Evolutionary conservation across 2,888 invertebrate species (phyloP).

Genomic region (Sminthurides aquaticus): DNA sequence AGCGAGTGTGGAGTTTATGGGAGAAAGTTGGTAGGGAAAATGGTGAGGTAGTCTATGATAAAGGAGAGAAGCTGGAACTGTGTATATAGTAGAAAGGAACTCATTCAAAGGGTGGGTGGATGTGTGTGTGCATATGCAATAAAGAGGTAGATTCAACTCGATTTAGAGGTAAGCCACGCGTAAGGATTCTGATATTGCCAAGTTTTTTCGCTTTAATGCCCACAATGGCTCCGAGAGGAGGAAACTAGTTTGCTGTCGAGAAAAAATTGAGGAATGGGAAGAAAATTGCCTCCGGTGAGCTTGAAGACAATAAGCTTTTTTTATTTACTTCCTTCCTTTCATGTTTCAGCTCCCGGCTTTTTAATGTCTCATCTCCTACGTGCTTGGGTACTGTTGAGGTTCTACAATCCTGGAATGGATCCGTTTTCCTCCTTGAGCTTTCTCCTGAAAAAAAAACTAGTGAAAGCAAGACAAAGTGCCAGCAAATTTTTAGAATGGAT

Average conservation of each 20-base stretch:
- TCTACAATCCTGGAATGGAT: too few relatives aligned
- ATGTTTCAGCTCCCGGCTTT: neutral
- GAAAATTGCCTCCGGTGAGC: constrained; percentile 2
- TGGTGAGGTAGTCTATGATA: too few relatives aligned
- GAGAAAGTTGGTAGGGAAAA: too few relatives aligned
- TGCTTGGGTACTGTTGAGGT: too few relatives aligned
- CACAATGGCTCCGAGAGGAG: neutral
- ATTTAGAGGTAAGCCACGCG: constrained; percentile 25
- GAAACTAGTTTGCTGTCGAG: neutral
- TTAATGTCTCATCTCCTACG: neutral
- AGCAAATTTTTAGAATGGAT: too few relatives aligned
- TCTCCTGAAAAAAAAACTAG: neutral
- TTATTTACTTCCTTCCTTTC: constrained; percentile 5
- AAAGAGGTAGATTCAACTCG: too few relatives aligned
- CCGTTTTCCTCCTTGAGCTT: neutral
- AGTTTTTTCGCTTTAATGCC: constrained; percentile 1
- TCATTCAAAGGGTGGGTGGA: too few relatives aligned
- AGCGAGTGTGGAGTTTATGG: too few relatives aligned
- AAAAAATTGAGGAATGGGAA: constrained; percentile 5
- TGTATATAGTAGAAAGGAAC: too few relatives aligned
- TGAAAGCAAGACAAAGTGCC: too few relatives aligned
- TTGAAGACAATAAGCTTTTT: constrained; percentile 1
- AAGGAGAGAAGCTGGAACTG: too few relatives aligned
- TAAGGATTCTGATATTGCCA: constrained; percentile 21
- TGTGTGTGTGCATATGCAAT: too few relatives aligned